These are phyloP conservation scores for Tolmerus cingulatus DNA, from an alignment of 2,888 invertebrate genomes.

Conservation along the genomic window DNA sequence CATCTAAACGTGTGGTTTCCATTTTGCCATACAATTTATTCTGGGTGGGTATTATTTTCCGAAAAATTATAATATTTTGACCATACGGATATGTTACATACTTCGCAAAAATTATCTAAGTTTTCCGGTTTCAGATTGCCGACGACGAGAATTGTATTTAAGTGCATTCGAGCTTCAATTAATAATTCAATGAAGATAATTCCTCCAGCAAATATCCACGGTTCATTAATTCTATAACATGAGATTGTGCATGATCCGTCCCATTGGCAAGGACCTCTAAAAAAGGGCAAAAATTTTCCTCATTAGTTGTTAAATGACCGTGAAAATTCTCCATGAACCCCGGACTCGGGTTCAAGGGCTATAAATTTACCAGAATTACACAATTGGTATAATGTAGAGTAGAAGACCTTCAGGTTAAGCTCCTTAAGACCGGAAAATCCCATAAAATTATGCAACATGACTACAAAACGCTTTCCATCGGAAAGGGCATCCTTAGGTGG, in stretches of 20 bases:
- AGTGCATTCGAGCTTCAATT: neutral
- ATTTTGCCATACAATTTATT: neutral
- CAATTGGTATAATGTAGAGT: slow-evolving; percentile 8
- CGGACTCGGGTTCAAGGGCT: neutral
- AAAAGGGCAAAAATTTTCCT: neutral
- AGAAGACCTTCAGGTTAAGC: slow-evolving; percentile 26
- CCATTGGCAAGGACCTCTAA: neutral
- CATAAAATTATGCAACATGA: slow-evolving; percentile 35
- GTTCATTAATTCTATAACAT: neutral
- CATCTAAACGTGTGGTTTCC: neutral
- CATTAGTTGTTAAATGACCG: slow-evolving; percentile 25
- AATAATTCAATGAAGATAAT: neutral
- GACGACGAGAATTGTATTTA: neutral
- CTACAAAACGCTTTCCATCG: slow-evolving; percentile 18
- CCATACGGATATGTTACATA: neutral
- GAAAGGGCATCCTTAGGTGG: neutral
- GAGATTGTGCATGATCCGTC: neutral
- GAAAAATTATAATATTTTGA: neutral
- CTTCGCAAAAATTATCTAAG: too few relatives aligned
- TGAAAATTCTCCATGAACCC: slow-evolving; percentile 25
- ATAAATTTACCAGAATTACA: slow-evolving; percentile 18
- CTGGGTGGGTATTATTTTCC: neutral
- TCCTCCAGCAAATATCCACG: neutral
- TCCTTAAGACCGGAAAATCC: slow-evolving; percentile 9
- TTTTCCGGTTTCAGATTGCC: neutral